Conservation (phyloP, 1,140 invertebrate genomes). For the Teleopsis dalmanni region DNA sequence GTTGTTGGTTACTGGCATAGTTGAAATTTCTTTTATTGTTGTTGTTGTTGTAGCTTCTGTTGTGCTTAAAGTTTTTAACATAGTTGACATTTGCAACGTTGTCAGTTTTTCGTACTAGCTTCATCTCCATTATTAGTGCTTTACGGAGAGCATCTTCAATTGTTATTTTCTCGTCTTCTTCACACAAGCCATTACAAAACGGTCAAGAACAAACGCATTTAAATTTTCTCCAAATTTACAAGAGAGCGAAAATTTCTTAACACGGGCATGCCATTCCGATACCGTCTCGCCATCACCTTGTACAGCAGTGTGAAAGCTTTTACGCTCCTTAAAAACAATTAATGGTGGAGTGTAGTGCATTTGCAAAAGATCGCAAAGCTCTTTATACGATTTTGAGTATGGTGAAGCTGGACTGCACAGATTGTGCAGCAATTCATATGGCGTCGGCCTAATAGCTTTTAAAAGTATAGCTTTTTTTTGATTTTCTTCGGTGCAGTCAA, state of each 20-base stretch:
- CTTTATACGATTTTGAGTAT: too few species aligned
- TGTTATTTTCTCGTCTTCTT: conserved; percentile 3
- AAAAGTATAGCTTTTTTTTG: too few species aligned
- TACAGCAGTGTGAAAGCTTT: not conserved
- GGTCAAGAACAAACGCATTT: conserved; percentile 7
- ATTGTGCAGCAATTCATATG: too few species aligned
- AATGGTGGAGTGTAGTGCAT: too few species aligned
- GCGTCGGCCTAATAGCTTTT: too few species aligned
- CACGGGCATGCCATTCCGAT: conserved; percentile 1
- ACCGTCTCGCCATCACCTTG: not conserved
- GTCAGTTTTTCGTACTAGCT: conserved; percentile 1
- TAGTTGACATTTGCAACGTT: not conserved
- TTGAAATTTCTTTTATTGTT: conserved; percentile 1
- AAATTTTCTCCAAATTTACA: conserved; percentile 7
- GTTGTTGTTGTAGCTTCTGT: not conserved
- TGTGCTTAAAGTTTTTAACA: not conserved
- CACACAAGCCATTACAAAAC: conserved; percentile 8
- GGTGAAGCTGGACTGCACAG: too few species aligned
- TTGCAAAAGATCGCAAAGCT: too few species aligned
- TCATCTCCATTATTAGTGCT: conserved; percentile 8
- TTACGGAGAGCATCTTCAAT: conserved; percentile 6
- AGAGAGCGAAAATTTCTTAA: conserved; percentile 4
- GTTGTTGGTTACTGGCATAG: not conserved
- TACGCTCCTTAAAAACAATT: not conserved
- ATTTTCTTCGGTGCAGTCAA: too few species aligned